Base-by-base conservation (phyloP, 2,888 invertebrate species). In the Cerastoderma edule region DNA sequence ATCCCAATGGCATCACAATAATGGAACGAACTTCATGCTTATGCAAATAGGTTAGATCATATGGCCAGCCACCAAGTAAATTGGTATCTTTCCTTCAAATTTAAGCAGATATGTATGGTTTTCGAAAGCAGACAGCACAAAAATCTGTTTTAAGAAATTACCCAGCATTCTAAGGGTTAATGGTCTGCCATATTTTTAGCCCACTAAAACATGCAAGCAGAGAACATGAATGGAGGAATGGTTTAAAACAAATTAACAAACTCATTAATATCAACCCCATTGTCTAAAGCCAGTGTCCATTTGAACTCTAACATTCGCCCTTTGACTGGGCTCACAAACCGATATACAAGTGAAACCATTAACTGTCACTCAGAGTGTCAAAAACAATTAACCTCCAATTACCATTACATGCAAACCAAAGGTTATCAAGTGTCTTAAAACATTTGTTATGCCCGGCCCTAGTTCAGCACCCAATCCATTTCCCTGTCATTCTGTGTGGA, bases 231-330 rank as follows among this genome's bases (percentile, higher is more conserved):
- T n/a, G n/a, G n/a, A n/a, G n/a, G 32, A 57, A 57, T 33, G 1
- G 50, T 24, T 50, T 33, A 60, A 22, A 60, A 60, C 60, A 60
- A 60, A 60, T 60, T 35, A 60, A 27, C 33, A 33, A 39, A 32
- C 39, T 33, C 19, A 60, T 60, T 60, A 60, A 35, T 39, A 10
- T 44, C 10, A 22, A 39, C 22, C 27, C 2, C 35, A 60, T 60
- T 60, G 60, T 60, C n/a, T 60, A 39, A 39, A n/a, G 22, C 27
- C 60, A 60, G 35, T 60, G 60, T 60, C 60, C 60, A 60, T 60
- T 60, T 60, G 60, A 60, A 33, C 60, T 60, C 22, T 57, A 50
- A 8, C 33, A 39, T 60, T 39, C 32, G 24, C 35, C 60, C 35
- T 60, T 60, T 60, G 60, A 60, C 60, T 39, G 60, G 4, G 27